phyloP scores from a whole-genome alignment of 2,797 vertebrate species.

The Limosa lapponica region DNA sequence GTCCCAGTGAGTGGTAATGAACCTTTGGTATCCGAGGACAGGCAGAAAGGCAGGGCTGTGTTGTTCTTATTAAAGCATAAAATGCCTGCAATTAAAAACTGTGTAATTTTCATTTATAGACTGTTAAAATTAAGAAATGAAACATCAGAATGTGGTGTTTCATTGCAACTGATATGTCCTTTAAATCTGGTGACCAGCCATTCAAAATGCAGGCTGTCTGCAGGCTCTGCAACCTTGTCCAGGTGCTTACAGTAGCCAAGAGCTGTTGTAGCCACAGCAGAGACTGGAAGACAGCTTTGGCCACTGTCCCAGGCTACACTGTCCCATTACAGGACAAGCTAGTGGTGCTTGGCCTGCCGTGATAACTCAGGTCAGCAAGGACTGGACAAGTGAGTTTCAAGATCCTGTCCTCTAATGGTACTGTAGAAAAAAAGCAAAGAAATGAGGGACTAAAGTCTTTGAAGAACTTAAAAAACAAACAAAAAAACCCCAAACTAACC shows the following conservation, averaged over 20 bases:
- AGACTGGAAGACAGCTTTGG: neutral
- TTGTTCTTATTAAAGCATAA: neutral
- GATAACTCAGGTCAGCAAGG: neutral
- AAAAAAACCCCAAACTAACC: neutral
- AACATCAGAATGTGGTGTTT: neutral
- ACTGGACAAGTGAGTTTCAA: neutral
- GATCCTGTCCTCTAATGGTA: neutral
- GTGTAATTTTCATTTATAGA: neutral
- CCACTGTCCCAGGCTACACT: neutral
- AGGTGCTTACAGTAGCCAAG: neutral
- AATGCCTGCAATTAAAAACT: neutral
- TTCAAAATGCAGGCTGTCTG: neutral
- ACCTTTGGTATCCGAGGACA: neutral
- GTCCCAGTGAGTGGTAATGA: neutral
- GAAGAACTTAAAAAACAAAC: neutral
- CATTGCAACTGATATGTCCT: neutral
- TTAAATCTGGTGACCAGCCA: neutral
- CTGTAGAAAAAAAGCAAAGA: neutral
- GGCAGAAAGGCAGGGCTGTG: neutral
- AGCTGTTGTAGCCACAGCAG: neutral
- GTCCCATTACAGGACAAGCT: neutral
- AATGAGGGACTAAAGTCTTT: neutral
- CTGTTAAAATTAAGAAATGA: neutral
- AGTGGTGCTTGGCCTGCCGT: neutral
- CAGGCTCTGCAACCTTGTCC: neutral